Conservation (phyloP, 2,888 invertebrate genomes). For the Nymphalis c-album region DNA sequence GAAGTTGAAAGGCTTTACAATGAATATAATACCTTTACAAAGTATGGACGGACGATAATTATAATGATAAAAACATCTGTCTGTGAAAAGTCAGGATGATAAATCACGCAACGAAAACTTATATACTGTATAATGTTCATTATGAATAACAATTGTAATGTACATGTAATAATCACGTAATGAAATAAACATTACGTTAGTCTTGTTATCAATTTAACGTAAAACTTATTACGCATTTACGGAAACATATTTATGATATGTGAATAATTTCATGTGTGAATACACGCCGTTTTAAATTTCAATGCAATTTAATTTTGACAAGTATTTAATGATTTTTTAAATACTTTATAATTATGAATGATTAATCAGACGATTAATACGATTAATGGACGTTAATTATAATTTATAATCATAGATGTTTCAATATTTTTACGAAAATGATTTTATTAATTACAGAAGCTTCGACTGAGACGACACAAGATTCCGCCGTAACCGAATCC, state of each 20-base stretch:
- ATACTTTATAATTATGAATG: neutral
- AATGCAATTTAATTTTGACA: neutral
- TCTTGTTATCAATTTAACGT: conserved; percentile 16
- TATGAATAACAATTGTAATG: conserved; percentile 16
- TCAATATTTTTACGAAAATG: neutral
- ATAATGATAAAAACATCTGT: conserved; percentile 6
- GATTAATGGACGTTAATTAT: neutral
- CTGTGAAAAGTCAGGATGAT: conserved; percentile 2
- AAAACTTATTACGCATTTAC: neutral
- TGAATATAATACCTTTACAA: neutral
- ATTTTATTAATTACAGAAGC: conserved; percentile 50
- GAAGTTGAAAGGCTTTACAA: neutral
- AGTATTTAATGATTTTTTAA: neutral
- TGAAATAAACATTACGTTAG: conserved; percentile 20
- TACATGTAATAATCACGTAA: conserved; percentile 26
- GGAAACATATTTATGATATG: neutral
- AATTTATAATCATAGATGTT: neutral
- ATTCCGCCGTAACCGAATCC: conserved; percentile 55
- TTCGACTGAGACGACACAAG: conserved; percentile 58
- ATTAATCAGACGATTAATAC: neutral
- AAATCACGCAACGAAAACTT: conserved; percentile 16
- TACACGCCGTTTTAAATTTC: neutral
- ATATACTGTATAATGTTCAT: conserved; percentile 1
- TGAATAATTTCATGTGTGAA: neutral
- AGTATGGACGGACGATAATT: neutral